These are phyloP conservation scores for Athalia cordata DNA, from an alignment of 2,888 invertebrate genomes.

Conservation along the genomic window DNA sequence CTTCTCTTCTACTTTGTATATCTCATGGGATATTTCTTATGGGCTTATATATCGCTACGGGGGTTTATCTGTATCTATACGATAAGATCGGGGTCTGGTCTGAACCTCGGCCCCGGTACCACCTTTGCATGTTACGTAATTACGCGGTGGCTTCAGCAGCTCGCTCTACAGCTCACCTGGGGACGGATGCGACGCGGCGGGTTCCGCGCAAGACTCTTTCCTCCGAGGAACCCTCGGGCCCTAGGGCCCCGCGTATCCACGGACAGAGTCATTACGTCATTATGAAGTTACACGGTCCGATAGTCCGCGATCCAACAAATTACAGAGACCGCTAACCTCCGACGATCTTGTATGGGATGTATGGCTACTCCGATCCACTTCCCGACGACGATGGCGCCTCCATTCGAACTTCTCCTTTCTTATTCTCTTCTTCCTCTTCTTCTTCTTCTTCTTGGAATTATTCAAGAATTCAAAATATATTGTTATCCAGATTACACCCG, in stretches of 20 bases:
- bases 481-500: constrained; percentile 34
- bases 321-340: constrained; percentile 59
- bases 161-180: background rate
- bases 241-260: constrained; percentile 31
- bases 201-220: background rate
- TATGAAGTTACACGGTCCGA: constrained; percentile 69
- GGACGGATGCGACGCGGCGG: constrained; percentile 8
- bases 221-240: constrained; percentile 16
- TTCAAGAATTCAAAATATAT: constrained; percentile 3
- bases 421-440: background rate
- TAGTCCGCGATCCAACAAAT: constrained; percentile 67
- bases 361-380: background rate
- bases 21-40: too few species aligned
- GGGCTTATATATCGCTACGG: too few species aligned
- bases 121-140: constrained; percentile 39
- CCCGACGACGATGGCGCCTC: constrained; percentile 2
- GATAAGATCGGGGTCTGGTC: background rate
- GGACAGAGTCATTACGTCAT: constrained; percentile 68
- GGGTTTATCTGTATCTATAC: background rate
- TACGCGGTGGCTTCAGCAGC: constrained; percentile 14
- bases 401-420: constrained; percentile 3
- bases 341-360: background rate
- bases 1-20: too few species aligned
- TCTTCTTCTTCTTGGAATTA: constrained; percentile 17
- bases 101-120: background rate